Evolutionary conservation across 2,113 vertebrate genomes (phyloP), one percentile per base, ranked within the genome.

Genomic region (Emydura subglobosa): DNA sequence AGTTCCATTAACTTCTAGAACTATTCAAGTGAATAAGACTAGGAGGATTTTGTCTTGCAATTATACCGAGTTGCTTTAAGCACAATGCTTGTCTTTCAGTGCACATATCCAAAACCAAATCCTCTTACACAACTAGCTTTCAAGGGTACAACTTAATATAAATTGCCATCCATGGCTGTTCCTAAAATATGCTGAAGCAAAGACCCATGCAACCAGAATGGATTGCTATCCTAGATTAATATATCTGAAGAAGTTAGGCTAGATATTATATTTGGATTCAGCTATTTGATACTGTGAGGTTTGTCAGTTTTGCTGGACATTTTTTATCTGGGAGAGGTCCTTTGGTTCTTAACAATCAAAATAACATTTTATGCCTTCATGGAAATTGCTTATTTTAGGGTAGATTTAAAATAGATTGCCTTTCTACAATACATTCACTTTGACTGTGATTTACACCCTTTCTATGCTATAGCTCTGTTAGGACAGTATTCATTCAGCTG

Each of bases 391-490:
- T 14, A 68, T 17, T 83, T 6, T 3, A 12, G 6, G 21, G 22
- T 21, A 42, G 72, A 10, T 55, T 74, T 49, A 1, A 49, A 49
- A 25, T 0, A 3, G 54, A 31, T 87, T 1, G 27, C 47, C 1
- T 2, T 84, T 55, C 19, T 0, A 3, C 0, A 0, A 49, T 68
- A 1, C 6, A 22, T 86, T 89, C 2, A 0, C 3, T 5, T 0
- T 1, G 86, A n/a, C 19, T 82, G 83, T 10, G 47, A 47, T 79
- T 14, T 31, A 55, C 0, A 1, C 3, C 5, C 54, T 51, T 39
- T 57, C 68, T 0, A 7, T 2, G 55, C 54, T 42, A 42, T 10
- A 16, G 16, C 11, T 85, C 5, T 25, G 1, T 22, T 12, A 57
- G 11, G 1, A 34, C 1, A 57, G 74, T 90, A 34, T 79, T 34